Evolutionary conservation across 2,888 invertebrate species (phyloP), one percentile per base, ranked within the genome.

Genomic region (Drosophila demipolita): DNA sequence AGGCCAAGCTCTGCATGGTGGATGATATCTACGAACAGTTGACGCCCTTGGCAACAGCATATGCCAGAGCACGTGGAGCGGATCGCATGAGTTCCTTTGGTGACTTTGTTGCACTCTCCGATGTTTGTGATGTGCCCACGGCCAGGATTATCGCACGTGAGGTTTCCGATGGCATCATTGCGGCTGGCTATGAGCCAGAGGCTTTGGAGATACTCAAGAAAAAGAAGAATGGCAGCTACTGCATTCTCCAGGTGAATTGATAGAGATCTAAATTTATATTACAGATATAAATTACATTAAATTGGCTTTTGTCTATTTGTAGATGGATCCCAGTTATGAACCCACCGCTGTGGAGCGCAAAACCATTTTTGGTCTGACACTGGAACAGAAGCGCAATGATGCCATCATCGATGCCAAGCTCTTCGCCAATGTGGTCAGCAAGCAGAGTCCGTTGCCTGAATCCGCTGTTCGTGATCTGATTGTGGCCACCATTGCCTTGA

Each of bases 71-170:
- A 0, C 95, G 99, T 91, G 99, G 99, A 58, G 99, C 99, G 20
- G 99, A 99, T 93, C 95, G 99, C 62, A 99, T 99, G 99, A 99
- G 99, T 11, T 99, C 99, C 0, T 99, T 99, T 93, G 99, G 99
- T 0, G 99, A 99, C 94, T 99, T 99, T 93, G 95, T 99, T 40
- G 98, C 99, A 0, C 93, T 99, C 0, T 99, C 99, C 0, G 98
- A 99, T 92, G 93, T 94, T 0, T 99, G 99, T 91, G 99, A 99
- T 93, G 95, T 94, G 57, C 91, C 96, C 72, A 99, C 99, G 0
- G 99, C 99, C 0, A 96, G 95, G 91, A 97, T 99, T 65, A 98
- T 99, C 71, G 97, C 98, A 0, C 95, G 97, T 26, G 96, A 99
- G 94, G 99, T 99, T 0, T 99, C 99, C 0, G 99, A 99, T 93